Evolutionary conservation across 2,888 invertebrate genomes (phyloP), one percentile per base, ranked within the genome.

Genomic region (Aquatica leii): DNA sequence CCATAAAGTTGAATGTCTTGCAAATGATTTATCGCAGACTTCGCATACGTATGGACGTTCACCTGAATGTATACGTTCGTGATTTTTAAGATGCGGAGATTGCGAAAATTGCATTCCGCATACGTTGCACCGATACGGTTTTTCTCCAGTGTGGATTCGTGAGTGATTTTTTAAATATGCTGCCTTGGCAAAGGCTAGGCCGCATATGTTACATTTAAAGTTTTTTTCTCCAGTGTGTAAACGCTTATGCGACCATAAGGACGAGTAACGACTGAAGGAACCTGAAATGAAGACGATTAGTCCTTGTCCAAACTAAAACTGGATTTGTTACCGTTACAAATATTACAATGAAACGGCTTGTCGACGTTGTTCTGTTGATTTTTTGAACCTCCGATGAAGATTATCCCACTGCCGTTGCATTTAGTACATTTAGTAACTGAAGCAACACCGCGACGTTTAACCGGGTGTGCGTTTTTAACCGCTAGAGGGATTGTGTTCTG

Each of bases 51-150:
- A 94, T 0, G 94, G 94, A 68, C 93, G 88, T 76, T 94, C 94
- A 1, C 94, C 94, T 31, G 93, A 93, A 80, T 94, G 94, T 59
- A 94, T 94, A 75, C 94, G 86, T 81, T 94, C 94, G 77, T 94
- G 94, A 80, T 94, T 94, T 77, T 94, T 94, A 57, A 94, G 83
- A 84, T 94, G 94, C 1, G 94, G 94, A 59, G 92, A 92, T 76
- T 94, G 94, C 4, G 93, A 93, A 80, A 94, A 94, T 79, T 93
- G 93, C 94, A 94, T 94, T 49, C 94, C 94, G 79, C 94, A 94
- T 18, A 93, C 93, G 77, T 88, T 90, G 82, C 94, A 94, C 31
- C 82, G 71, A 61, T 80, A 84, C 9, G 84, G 84, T 62, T 84
- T 84, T 69, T 84, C 84, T 50, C 94, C 94, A 0, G 93, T 94